Conservation (phyloP, 2,113 vertebrate species). For the Corvus moneduloides region DNA sequence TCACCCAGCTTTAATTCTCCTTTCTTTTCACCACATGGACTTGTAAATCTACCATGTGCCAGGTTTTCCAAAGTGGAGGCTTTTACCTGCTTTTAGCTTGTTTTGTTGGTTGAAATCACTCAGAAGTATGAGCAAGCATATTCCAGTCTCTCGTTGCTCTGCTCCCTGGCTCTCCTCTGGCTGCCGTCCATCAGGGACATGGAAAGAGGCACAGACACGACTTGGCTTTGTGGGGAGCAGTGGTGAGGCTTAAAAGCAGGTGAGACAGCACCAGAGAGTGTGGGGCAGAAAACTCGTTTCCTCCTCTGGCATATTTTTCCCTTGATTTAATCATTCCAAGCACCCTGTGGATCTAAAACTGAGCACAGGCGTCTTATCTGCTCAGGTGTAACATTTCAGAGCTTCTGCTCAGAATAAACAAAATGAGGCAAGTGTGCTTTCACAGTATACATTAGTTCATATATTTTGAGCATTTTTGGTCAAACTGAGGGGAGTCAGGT, state of each 20-base stretch:
- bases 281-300: neutral
- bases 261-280: rapidly evolving
- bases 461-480: neutral
- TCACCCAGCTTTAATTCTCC: neutral
- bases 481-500: neutral
- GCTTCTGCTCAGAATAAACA: neutral
- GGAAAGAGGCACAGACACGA: neutral
- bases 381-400: neutral
- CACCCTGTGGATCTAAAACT: neutral
- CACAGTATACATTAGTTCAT: neutral
- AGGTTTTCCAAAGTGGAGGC: neutral
- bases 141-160: neutral
- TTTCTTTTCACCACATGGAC: neutral
- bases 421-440: neutral
- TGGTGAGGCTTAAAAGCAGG: neutral
- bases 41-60: neutral
- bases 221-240: neutral
- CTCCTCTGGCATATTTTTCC: neutral
- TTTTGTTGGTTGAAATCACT: neutral
- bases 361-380: neutral
- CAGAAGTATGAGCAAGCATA: rapidly evolving
- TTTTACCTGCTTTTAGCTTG: neutral
- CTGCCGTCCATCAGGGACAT: neutral
- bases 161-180: neutral
- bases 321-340: neutral